phyloP scores from a whole-genome alignment of 1,140 invertebrate genomes.

The Saccostrea glomerata region DNA sequence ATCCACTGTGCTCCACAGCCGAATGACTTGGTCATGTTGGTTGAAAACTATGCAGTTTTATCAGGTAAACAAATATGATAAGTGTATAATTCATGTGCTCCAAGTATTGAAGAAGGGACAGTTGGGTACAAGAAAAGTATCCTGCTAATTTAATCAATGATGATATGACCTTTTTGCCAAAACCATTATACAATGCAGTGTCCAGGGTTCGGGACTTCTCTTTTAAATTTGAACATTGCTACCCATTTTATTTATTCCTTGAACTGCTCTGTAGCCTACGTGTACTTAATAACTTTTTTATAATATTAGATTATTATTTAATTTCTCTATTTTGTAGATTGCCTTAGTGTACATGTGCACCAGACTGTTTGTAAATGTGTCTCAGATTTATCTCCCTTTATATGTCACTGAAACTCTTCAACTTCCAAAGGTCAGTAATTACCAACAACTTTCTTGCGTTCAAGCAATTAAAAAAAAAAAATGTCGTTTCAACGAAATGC shows the following conservation, averaged over 20 bases:
- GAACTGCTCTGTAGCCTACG: not conserved
- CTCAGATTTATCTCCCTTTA: slow-evolving; percentile 93
- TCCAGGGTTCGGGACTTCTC: too few species aligned
- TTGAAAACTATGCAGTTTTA: slow-evolving; percentile 85
- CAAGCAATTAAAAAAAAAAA: not conserved
- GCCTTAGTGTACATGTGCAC: slow-evolving; percentile 94
- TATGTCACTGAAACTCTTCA: slow-evolving; percentile 91
- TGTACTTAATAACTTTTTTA: not conserved
- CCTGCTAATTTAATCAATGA: too few species aligned
- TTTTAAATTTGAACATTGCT: too few species aligned
- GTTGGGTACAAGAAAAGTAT: too few species aligned
- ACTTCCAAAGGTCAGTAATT: slow-evolving; percentile 82
- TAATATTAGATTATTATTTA: not conserved
- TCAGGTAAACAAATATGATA: slow-evolving; percentile 66
- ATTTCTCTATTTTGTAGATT: slow-evolving; percentile 81
- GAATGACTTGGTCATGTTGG: slow-evolving; percentile 80
- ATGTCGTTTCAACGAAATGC: too few species aligned
- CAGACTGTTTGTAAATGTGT: slow-evolving; percentile 92
- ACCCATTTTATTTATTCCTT: not conserved
- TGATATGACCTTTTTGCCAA: too few species aligned
- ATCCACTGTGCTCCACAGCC: slow-evolving; percentile 53
- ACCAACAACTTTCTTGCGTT: too few species aligned
- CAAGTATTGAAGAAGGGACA: too few species aligned
- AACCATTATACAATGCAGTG: too few species aligned
- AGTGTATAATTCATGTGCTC: too few species aligned